Evolutionary conservation across 2,888 invertebrate species (phyloP).

Genomic region (Neoascia interrupta): DNA sequence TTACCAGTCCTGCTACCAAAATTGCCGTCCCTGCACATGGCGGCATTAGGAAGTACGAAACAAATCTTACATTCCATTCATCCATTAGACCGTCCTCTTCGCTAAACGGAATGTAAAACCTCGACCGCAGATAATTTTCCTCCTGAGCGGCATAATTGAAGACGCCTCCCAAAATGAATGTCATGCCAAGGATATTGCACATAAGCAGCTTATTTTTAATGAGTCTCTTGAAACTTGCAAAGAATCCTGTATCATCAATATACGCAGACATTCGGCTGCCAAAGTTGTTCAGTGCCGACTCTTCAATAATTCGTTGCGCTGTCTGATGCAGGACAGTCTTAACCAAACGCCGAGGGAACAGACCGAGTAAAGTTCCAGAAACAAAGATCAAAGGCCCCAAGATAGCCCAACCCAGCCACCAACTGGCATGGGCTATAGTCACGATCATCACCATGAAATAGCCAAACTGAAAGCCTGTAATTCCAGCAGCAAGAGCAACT

Average conservation of each 20-base stretch:
- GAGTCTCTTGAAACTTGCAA: constrained; percentile 80
- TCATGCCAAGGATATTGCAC: constrained; percentile 80
- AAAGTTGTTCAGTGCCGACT: constrained; percentile 72
- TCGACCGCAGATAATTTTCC: constrained; percentile 82
- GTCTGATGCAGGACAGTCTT: constrained; percentile 81
- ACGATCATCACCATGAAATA: constrained; percentile 77
- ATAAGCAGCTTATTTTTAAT: constrained; percentile 82
- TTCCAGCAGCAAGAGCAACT: constrained; percentile 75
- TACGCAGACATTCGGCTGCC: constrained; percentile 76
- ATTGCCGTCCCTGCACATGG: constrained; percentile 81
- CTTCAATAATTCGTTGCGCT: constrained; percentile 81
- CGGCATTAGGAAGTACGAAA: constrained; percentile 82
- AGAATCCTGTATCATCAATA: constrained; percentile 79
- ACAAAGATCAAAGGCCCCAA: constrained; percentile 80
- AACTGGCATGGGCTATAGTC: constrained; percentile 74
- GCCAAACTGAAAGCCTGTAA: constrained; percentile 78
- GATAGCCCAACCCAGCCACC: constrained; percentile 81
- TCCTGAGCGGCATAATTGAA: constrained; percentile 82
- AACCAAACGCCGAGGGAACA: constrained; percentile 82
- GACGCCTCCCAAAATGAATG: constrained; percentile 81
- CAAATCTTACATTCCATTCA: constrained; percentile 81
- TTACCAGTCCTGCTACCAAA: constrained; percentile 81
- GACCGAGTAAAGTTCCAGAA: constrained; percentile 80
- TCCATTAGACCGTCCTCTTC: constrained; percentile 81
- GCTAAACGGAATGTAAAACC: constrained; percentile 81